Conservation (phyloP, 2,797 vertebrate genomes). For the Amniataba percoides region DNA sequence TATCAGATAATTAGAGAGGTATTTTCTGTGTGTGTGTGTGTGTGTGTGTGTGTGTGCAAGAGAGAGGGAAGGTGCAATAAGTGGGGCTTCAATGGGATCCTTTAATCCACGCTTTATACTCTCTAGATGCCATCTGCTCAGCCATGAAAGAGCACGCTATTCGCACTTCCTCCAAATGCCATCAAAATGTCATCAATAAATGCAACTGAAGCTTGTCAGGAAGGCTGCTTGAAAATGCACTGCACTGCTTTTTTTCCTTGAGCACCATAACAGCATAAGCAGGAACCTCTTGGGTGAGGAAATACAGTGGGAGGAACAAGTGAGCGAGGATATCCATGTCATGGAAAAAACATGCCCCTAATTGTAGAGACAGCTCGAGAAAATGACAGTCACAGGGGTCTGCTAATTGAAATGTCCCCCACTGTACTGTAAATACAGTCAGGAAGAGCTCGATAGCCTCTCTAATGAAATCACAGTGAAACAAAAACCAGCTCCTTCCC, state of each 20-base stretch:
- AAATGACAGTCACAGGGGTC: slow-evolving; percentile 21
- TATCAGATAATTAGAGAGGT: slow-evolving; percentile 10
- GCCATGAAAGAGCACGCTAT: slow-evolving; percentile 67
- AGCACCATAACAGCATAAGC: slow-evolving; percentile 44
- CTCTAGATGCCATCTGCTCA: slow-evolving; percentile 72
- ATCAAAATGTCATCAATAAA: slow-evolving; percentile 79
- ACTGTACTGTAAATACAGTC: slow-evolving; percentile 41
- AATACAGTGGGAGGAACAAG: slow-evolving; percentile 31
- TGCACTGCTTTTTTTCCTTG: slow-evolving; percentile 24
- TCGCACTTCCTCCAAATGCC: slow-evolving; percentile 72
- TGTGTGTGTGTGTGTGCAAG: neutral
- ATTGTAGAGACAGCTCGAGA: slow-evolving; percentile 20
- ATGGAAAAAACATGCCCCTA: slow-evolving; percentile 19
- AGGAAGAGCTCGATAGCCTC: slow-evolving; percentile 23
- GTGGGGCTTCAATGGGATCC: slow-evolving; percentile 50
- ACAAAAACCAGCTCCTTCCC: slow-evolving; percentile 22
- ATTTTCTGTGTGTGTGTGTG: neutral
- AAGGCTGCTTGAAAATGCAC: slow-evolving; percentile 39
- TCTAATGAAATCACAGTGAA: slow-evolving; percentile 34
- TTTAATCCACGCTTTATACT: slow-evolving; percentile 65
- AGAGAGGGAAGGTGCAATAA: slow-evolving; percentile 27
- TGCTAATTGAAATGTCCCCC: slow-evolving; percentile 45
- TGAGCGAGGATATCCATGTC: slow-evolving; percentile 12
- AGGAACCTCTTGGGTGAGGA: slow-evolving; percentile 35
- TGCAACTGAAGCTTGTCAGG: slow-evolving; percentile 54